Base-by-base conservation (phyloP, 2,888 invertebrate genomes). In the Odontothrips loti region DNA sequence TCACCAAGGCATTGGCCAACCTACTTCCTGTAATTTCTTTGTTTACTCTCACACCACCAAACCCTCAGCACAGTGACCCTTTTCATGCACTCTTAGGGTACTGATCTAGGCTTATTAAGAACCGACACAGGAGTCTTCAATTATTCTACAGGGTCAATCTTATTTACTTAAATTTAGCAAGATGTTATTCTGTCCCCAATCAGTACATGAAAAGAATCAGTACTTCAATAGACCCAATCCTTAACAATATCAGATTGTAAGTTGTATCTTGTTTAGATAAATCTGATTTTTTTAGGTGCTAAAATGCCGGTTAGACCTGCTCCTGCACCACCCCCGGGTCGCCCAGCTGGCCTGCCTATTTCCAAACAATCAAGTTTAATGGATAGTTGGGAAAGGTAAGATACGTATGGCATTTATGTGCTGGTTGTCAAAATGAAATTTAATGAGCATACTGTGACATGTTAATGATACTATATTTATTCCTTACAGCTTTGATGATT, bases 271-370 rank as follows among this genome's bases (percentile, higher is more conserved):
- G 8, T 58, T 58, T 27, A 27, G 12, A 23, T 27, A 1, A 1
- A 27, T 23, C 12, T 27, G 23, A 85, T 86, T 82, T 85, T 82
- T 82, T 43, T 87, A 90, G 91, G 90, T 84, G 91, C 91, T 90
- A 91, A 90, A 85, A 89, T 91, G 83, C 91, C 91, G 34, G 87
- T 89, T n/a, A 88, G 91, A 84, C 89, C 90, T 79, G 91, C 91
- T 10, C 91, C 91, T 23, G 86, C 88, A 80, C 89, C 90, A 43
- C 91, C 91, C 11, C 86, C 86, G 87, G 68, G 68, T 68, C 68
- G 11, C 23, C 11, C 6, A 2, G 11, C 68, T 27, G 68, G 23
- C 6, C 23, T 12, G 23, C 27, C 68, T 9, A 11, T 23, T n/a
- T 80, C 20, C 79, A 79, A 23, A 48, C 80, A 58, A 81, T 80